Percentiles rank a stretch among this genome's conserved stretches.
phyloP scores from a whole-genome alignment of 2,113 vertebrate genomes.

The Tamias sibiricus region DNA sequence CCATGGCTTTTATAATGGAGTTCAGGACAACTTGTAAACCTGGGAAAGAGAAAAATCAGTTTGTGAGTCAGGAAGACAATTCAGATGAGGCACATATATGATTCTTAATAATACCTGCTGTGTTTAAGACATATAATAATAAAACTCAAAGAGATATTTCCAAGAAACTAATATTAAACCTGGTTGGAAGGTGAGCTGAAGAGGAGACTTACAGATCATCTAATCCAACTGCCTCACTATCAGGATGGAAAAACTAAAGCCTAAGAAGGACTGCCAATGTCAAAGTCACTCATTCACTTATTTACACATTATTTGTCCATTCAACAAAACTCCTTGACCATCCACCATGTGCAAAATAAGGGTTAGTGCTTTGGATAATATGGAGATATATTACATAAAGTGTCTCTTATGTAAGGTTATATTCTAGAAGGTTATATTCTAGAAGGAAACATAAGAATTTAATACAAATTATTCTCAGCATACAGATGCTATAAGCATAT shows the following conservation, averaged over 20 bases:
- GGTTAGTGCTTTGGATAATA: neutral
- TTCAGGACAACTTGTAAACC: slow-evolving; percentile 99
- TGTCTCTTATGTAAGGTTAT: neutral
- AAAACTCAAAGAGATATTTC: slow-evolving; percentile 47
- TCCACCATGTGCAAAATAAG: neutral
- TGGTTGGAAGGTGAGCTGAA: neutral
- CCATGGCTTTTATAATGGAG: slow-evolving; percentile 99
- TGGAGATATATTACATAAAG: neutral
- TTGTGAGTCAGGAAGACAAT: slow-evolving; percentile 51
- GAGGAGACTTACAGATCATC: neutral
- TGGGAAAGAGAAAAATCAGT: slow-evolving; percentile 82
- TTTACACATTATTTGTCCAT: neutral
- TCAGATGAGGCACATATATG: neutral
- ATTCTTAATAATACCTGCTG: neutral
- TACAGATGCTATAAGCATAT: neutral
- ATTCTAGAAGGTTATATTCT: neutral
- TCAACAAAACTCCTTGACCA: neutral
- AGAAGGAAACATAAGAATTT: neutral
- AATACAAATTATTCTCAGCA: neutral
- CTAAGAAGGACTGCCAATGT: neutral
- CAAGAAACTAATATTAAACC: slow-evolving; percentile 12
- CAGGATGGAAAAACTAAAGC: neutral
- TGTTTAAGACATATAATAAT: neutral
- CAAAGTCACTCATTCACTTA: neutral
- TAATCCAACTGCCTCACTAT: neutral